Conservation (phyloP, 2,888 invertebrate species). For the Andrena trimmerana region DNA sequence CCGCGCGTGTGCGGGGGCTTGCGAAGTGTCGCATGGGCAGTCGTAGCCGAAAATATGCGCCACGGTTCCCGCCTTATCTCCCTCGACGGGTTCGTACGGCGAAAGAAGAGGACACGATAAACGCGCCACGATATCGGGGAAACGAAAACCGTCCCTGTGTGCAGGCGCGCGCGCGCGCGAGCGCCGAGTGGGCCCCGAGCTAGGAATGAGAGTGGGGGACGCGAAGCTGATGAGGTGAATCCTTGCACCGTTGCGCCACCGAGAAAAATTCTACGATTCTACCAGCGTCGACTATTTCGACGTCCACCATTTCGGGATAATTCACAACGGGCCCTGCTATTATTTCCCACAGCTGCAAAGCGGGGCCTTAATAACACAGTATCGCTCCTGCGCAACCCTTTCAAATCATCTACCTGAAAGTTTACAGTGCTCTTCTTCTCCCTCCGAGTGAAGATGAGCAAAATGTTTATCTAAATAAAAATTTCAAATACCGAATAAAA, state of each 20-base stretch:
- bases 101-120: slow-evolving; percentile 58
- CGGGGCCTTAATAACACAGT: no score
- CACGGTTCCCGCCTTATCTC: slow-evolving; percentile 59
- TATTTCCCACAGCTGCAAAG: no score
- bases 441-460: no score
- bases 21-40: slow-evolving; percentile 38
- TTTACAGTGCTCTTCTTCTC: no score
- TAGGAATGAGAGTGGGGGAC: slow-evolving; percentile 54
- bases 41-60: slow-evolving; percentile 60
- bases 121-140: slow-evolving; percentile 34
- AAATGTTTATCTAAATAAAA: no score
- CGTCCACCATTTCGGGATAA: no score
- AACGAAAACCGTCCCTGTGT: slow-evolving; percentile 49
- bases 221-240: slow-evolving; percentile 76
- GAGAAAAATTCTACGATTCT: slow-evolving; percentile 60
- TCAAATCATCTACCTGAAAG: no score
- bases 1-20: background rate
- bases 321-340: no score
- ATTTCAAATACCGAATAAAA: no score
- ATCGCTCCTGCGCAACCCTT: no score
- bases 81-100: slow-evolving; percentile 50
- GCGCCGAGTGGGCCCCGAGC: slow-evolving; percentile 16
- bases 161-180: background rate
- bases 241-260: slow-evolving; percentile 75
- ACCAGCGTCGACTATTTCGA: background rate